Evolutionary conservation across 2,888 invertebrate species (phyloP).

Genomic region (Leucophora obtusa): DNA sequence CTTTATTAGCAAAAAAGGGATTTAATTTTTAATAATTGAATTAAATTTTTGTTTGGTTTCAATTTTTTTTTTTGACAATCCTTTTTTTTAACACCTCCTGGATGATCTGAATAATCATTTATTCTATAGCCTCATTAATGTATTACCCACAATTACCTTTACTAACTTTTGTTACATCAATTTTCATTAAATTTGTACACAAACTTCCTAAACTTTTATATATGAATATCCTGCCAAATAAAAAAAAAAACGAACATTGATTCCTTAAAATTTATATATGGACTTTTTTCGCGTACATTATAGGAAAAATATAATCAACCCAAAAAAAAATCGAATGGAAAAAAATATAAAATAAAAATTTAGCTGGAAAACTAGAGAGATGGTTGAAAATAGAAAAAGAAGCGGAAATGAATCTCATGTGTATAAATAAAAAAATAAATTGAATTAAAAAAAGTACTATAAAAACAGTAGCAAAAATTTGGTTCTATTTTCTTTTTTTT

Average conservation of each 20-base stretch:
- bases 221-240: constrained; percentile 39
- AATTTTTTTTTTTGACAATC: constrained; percentile 10
- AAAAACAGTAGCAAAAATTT: constrained; percentile 28
- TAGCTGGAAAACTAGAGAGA: constrained; percentile 40
- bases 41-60: constrained; percentile 23
- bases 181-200: constrained; percentile 74
- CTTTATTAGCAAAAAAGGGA: neutral
- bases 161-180: constrained; percentile 77
- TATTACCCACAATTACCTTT: constrained; percentile 77
- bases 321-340: constrained; percentile 6
- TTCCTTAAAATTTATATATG: constrained; percentile 55
- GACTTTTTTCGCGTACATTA: constrained; percentile 51
- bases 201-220: constrained; percentile 51
- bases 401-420: constrained; percentile 75
- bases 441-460: constrained; percentile 75
- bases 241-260: constrained; percentile 40
- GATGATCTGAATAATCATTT: constrained; percentile 30
- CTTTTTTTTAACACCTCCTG: constrained; percentile 45
- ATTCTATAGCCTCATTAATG: constrained; percentile 70
- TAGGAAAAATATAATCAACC: constrained; percentile 39
- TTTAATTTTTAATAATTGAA: neutral
- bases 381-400: constrained; percentile 29
- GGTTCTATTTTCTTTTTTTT: constrained; percentile 8
- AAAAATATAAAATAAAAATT: constrained; percentile 23
- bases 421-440: constrained; percentile 78